A percentile compares a stretch with the other conserved stretches of the same genome.
Conservation (phyloP, 2,113 vertebrate genomes). For the Laticauda colubrina region DNA sequence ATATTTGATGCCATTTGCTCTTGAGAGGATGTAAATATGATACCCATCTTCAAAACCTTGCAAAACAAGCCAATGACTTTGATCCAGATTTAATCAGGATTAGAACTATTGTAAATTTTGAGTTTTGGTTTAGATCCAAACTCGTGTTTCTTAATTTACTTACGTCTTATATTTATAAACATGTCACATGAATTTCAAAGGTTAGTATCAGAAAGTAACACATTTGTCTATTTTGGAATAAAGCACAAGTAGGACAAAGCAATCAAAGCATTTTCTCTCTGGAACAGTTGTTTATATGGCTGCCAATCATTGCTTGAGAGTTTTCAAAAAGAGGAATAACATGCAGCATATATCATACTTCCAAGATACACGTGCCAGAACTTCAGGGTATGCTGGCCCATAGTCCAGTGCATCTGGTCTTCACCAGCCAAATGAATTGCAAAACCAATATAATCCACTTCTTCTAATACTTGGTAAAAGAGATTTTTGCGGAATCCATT, state of each 20-base stretch:
- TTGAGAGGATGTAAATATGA: background rate
- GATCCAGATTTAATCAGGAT: background rate
- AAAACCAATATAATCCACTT: background rate
- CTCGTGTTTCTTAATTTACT: background rate
- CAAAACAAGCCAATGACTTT: background rate
- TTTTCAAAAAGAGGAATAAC: background rate
- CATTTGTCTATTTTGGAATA: background rate
- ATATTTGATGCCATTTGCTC: background rate
- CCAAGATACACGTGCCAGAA: background rate
- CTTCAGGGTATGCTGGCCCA: background rate
- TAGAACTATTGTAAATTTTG: background rate
- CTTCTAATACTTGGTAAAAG: background rate
- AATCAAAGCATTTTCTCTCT: background rate
- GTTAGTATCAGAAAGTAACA: background rate
- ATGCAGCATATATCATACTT: background rate
- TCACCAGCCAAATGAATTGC: background rate
- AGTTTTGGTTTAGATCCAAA: background rate
- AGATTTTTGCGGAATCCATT: background rate
- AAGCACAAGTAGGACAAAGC: background rate
- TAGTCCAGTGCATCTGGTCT: background rate
- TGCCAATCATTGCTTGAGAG: background rate
- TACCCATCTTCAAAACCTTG: background rate
- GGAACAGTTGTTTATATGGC: background rate
- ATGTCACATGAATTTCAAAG: background rate
- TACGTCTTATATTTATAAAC: background rate